Evolutionary conservation across 1,140 invertebrate genomes (phyloP), one percentile per base, ranked within the genome.

Genomic region (Drosophila varians): DNA sequence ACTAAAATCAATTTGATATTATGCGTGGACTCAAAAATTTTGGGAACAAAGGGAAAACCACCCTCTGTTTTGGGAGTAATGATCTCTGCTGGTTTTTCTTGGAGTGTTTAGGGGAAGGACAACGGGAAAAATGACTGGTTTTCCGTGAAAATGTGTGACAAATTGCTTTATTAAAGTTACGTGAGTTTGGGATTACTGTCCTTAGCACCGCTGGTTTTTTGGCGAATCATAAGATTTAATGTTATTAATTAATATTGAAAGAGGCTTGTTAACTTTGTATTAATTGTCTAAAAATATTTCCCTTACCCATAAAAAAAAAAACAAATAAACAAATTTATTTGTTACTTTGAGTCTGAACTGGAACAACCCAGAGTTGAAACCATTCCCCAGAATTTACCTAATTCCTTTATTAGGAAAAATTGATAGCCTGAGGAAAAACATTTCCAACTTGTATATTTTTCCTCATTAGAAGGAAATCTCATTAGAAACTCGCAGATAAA

Each of bases 401-500:
- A 9, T 28, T 38, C 26, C 31, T 46, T 42, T 42, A 6, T 18
- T 14, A n/a, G 14, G 18, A 16, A 19, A 55, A 45, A 25, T 56
- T 12, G 43, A 14, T 26, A 21, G 31, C 25, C 25, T 11, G 16
- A 36, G 28, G 25, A 48, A 65, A 64, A 64, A 56, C 57, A 56
- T 66, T 72, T 66, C 52, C 19, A 74, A 54, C 68, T 86, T 68
- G 66, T 73, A 36, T 73, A 73, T 68, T 49, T 25, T 31, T 64
- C 80, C 80, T 84, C 79, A 80, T 84, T 84, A 84, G 79, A 66
- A 68, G 51, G 72, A 86, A 84, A 84, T 84, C 79, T 86, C 80
- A 84, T 84, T 84, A 86, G 79, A 84, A 86, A 84, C 80, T 77
- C 79, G n/a, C n/a, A n/a, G n/a, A n/a, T n/a, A n/a, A n/a, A n/a